Conservation (phyloP, 1,140 invertebrate genomes). For the Ditylenchus dipsaci region DNA sequence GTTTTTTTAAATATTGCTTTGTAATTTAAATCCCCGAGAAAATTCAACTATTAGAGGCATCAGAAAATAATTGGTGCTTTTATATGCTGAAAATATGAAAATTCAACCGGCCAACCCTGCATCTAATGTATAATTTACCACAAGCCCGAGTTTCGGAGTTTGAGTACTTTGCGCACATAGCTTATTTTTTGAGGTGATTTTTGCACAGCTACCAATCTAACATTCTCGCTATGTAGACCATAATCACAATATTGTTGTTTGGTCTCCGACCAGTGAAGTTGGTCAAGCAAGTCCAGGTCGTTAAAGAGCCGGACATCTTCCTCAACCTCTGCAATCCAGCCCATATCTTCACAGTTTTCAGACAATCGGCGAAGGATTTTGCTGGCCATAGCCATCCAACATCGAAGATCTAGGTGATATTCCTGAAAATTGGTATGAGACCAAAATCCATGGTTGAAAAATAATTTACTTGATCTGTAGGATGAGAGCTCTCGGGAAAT, state of each 20-base stretch:
- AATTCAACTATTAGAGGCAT: no score
- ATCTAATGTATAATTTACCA: neutral
- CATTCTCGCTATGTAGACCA: slow-evolving; percentile 44
- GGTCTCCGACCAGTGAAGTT: slow-evolving; percentile 49
- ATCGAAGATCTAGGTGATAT: slow-evolving; percentile 87
- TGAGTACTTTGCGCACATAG: slow-evolving; percentile 12
- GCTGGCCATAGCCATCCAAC: slow-evolving; percentile 88
- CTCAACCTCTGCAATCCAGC: slow-evolving; percentile 28
- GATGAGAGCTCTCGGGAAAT: slow-evolving; percentile 93
- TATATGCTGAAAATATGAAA: no score
- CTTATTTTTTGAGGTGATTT: slow-evolving; percentile 7
- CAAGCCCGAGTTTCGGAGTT: slow-evolving; percentile 11
- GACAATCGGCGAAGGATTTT: slow-evolving; percentile 75
- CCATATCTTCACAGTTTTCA: slow-evolving; percentile 58
- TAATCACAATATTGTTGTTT: slow-evolving; percentile 41
- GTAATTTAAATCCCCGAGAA: no score
- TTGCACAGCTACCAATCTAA: slow-evolving; percentile 16
- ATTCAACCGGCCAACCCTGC: no score
- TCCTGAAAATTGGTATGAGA: slow-evolving; percentile 63
- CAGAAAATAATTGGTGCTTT: no score
- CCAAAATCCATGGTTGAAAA: neutral
- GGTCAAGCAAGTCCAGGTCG: slow-evolving; percentile 43
- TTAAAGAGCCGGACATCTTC: slow-evolving; percentile 41
- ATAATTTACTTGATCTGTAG: slow-evolving; percentile 62
- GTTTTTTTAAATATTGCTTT: no score